Base-by-base conservation (phyloP, 2,113 vertebrate genomes). In the Grallaria varia region DNA sequence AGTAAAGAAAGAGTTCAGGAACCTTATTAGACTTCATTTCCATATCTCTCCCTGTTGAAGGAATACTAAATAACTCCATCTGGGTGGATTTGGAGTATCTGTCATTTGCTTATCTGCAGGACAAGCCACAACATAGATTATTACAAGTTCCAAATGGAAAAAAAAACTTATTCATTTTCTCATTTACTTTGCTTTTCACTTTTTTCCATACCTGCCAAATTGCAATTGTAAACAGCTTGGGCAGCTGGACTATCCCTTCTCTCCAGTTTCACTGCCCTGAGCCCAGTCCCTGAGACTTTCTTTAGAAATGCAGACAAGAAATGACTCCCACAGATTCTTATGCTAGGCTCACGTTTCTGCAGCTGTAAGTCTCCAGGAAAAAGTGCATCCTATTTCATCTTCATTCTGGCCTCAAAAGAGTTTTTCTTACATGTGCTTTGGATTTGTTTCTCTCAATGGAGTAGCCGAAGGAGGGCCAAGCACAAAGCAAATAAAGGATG, bases 21-120 rank as follows among this genome's bases (percentile, higher is more conserved):
- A 86, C 62, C 68, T 92, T 92, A 90, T 95, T 97, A 95, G 91
- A 25, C 79, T 78, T 90, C 44, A 95, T 88, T 97, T 97, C 83
- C 86, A 93, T 89, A 87, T 89, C 56, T 84, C 62, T 91, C 64
- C 33, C 0, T 63, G 62, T 60, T 62, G 74, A 71, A 92, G 76
- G 73, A 88, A 78, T 74, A 52, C 60, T 93, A 92, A 95, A 74
- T 93, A 93, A 93, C n/a, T 90, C 74, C 47, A 59, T 77, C 79
- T 35, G 68, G 60, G 60, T 20, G 47, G 80, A 67, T 92, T 59
- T 89, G 52, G 79, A 66, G 64, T 42, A 74, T 52, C 60, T 63
- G 44, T 85, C 63, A 59, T 81, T 58, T 83, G 33, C 64, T 89
- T 92, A 84, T 93, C 83, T 67, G 37, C 49, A 52, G 52, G 58